Base-by-base conservation (phyloP, 2,888 invertebrate genomes). In the Trachelus iudaicus region DNA sequence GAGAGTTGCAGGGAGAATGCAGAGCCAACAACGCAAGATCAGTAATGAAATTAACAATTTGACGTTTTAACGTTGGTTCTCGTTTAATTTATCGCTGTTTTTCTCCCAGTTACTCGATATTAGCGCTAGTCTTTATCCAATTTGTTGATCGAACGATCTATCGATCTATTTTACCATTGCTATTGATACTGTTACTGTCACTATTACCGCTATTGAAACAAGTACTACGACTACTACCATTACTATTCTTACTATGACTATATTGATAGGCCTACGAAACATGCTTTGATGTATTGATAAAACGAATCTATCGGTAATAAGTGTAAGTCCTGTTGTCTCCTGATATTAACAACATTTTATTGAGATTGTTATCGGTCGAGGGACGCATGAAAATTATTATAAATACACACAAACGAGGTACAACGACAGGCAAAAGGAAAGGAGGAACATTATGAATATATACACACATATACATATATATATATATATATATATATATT, bases 261-360 rank as follows among this genome's bases (percentile, higher is more conserved):
- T 40, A 73, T 75, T 77, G 78, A 71, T 78, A 79, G 81, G 81
- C 81, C 81, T 81, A 81, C 77, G 35, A 73, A 69, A 81, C 71
- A 79, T 77, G 78, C 81, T 79, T 81, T 75, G 81, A 79, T 79
- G 81, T 78, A 77, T 76, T 71, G 79, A 79, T 79, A n/a, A 34
- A 23, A n/a, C 33, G 73, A n/a, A 69, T 73, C 75, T 81, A 74
- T 77, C 40, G 69, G 78, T 76, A 75, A 69, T 71, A 40, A 73
- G 34, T 73, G 37, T 78, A 69, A 73, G 34, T 35, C 68, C 68
- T 78, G 75, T 75, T 71, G 80, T 77, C 56, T 76, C 69, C 37
- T 76, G 69, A 73, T 73, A 69, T 69, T 76, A 56, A 77, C 33
- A 34, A 74, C 76, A 75, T 76, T 76, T 30, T 6, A 73, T 75